Evolutionary conservation across 1,140 invertebrate genomes (phyloP).

Genomic region (Asobara japonica): DNA sequence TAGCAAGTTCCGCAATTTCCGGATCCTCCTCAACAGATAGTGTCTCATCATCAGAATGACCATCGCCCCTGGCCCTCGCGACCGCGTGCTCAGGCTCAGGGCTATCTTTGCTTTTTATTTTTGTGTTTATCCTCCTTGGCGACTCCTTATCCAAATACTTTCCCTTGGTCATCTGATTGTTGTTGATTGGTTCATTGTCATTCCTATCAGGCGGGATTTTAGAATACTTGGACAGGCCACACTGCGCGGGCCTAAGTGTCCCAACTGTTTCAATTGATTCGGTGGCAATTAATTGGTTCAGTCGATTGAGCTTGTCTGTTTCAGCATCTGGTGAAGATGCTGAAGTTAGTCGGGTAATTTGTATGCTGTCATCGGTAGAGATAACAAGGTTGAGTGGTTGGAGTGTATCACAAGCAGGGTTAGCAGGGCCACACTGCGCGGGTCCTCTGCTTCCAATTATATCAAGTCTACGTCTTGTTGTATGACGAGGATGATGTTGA

Average conservation of each 20-base stretch:
- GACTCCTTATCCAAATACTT: neutral
- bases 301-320: neutral
- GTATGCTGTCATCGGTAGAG: too few relatives aligned
- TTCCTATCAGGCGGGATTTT: conserved; percentile 18
- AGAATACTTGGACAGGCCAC: conserved; percentile 54
- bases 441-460: conserved; percentile 64
- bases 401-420: conserved; percentile 44
- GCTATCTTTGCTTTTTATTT: conserved; percentile 39
- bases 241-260: conserved; percentile 58
- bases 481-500: conserved; percentile 76
- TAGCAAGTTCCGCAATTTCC: conserved; percentile 81
- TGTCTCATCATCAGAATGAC: conserved; percentile 65
- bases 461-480: conserved; percentile 65
- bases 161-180: neutral
- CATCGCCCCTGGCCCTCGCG: conserved; percentile 68
- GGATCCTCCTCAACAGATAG: conserved; percentile 72
- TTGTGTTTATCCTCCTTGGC: conserved; percentile 5
- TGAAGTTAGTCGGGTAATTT: too few relatives aligned
- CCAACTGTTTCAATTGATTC: conserved; percentile 10
- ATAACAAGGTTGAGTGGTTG: neutral
- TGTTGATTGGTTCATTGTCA: neutral
- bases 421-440: conserved; percentile 72
- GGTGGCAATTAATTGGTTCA: conserved; percentile 22
- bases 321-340: neutral
- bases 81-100: conserved; percentile 64